Conservation (phyloP, 2,797 vertebrate genomes). For the Lindbergichthys nudifrons region DNA sequence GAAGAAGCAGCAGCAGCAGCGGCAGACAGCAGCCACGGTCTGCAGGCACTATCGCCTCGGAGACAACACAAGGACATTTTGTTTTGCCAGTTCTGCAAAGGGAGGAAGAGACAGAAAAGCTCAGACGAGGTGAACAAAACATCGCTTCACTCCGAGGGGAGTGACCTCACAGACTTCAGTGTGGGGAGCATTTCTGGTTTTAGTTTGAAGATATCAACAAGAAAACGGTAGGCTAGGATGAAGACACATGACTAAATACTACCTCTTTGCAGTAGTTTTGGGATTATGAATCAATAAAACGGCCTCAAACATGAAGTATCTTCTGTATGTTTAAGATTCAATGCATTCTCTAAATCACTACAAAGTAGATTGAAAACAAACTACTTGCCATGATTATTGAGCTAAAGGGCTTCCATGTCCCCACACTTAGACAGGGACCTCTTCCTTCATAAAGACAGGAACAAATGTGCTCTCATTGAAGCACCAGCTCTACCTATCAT, state of each 20-base stretch:
- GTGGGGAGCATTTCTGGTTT: constrained; percentile 12
- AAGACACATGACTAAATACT: neutral
- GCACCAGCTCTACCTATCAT: constrained; percentile 46
- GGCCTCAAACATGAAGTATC: constrained; percentile 7
- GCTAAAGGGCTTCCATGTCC: neutral
- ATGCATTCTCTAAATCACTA: neutral
- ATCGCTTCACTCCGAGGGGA: constrained; percentile 41
- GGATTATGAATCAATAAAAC: constrained; percentile 19
- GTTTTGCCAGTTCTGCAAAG: constrained; percentile 70
- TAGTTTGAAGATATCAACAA: constrained; percentile 15
- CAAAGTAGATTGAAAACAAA: constrained; percentile 28
- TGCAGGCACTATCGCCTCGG: constrained; percentile 67
- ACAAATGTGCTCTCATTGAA: constrained; percentile 44
- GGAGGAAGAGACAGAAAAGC: constrained; percentile 47
- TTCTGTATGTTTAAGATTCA: constrained; percentile 25
- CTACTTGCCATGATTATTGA: constrained; percentile 10
- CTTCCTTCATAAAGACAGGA: neutral
- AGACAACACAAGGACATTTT: constrained; percentile 81
- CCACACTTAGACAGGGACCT: no score
- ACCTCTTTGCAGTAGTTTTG: neutral
- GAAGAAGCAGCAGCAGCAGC: constrained; percentile 4
- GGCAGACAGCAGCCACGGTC: constrained; percentile 63
- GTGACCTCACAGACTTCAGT: constrained; percentile 56
- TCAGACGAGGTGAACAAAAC: constrained; percentile 50
- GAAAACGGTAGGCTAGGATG: neutral